Base-by-base conservation (phyloP, 2,888 invertebrate genomes). In the Brenthis daphne region DNA sequence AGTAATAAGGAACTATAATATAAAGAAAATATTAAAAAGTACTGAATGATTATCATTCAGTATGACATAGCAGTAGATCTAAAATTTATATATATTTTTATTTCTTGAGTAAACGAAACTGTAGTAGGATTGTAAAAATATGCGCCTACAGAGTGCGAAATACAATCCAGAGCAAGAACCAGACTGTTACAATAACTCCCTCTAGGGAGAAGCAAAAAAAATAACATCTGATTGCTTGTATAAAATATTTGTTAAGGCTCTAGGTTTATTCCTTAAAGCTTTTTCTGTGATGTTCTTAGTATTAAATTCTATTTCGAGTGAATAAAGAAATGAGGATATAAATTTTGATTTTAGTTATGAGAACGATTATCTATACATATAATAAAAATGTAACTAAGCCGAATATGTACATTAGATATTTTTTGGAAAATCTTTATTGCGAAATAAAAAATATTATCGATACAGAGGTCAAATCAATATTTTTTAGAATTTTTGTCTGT, bases 171-270 rank as follows among this genome's bases (percentile, higher is more conserved):
- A 11, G 48, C 58, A 48, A 60, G 48, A 58, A 48, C 58, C 11
- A 60, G n/a, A 60, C n/a, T 50, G 58, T 24, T 60, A n/a, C 29
- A 24, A 16, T 24, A 24, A 29, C 58, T 14, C 29, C 47, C 58
- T 60, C 58, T 48, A n/a, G 58, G 58, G 58, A 60, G 48, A n/a
- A 29, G 58, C 48, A 48, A 60, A 60, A 60, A 58, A n/a, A n/a
- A n/a, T 48, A 58, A 58, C 58, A 60, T 47, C 58, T 60, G 50
- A 60, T 48, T 24, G 58, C 58, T 47, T 29, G 29, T 29, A 6
- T 60, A 48, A 48, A 60, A 60, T 60, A 60, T 48, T 60, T n/a
- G n/a, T 14, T 60, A 29, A 48, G 50, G 29, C 24, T 29, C 58
- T 58, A 47, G 14, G 58, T n/a, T 60, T 5, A 60, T 24, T 24